These are phyloP conservation scores for Tenthredo mesomela DNA, from an alignment of 2,888 invertebrate species.

Conservation along the genomic window DNA sequence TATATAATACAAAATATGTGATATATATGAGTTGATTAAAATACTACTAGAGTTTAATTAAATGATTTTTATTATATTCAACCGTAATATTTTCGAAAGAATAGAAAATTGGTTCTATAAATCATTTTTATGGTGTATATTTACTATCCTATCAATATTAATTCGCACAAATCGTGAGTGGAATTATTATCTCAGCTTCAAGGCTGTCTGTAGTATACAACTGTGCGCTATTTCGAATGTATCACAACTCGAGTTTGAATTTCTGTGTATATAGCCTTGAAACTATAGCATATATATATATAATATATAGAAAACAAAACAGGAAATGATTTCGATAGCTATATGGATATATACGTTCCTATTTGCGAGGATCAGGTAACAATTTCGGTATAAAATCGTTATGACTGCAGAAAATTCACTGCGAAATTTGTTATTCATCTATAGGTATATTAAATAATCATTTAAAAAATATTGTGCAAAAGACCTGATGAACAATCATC, in stretches of 20 bases:
- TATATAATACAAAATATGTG: background rate
- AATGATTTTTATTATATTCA: background rate
- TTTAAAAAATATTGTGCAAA: slow-evolving; percentile 14
- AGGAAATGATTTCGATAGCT: slow-evolving; percentile 1
- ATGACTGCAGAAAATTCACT: no score
- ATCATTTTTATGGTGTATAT: background rate
- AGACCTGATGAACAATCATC: slow-evolving; percentile 48
- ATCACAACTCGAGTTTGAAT: background rate
- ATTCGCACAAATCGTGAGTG: background rate
- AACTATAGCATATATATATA: background rate
- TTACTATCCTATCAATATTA: background rate
- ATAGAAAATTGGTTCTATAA: background rate
- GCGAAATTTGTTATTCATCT: background rate
- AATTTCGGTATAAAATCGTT: background rate
- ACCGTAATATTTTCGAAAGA: background rate
- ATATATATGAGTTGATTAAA: background rate
- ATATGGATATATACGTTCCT: background rate
- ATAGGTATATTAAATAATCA: background rate
- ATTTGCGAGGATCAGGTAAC: background rate
- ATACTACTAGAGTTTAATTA: background rate
- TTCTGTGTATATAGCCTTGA: slow-evolving; percentile 1
- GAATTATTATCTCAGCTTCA: slow-evolving; percentile 15
- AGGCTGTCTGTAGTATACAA: slow-evolving; percentile 22
- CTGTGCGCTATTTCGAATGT: slow-evolving; percentile 2
- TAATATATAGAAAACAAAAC: background rate